Evolutionary conservation across 2,113 vertebrate species (phyloP), one percentile per base, ranked within the genome.

Genomic region (Plestiodon gilberti): DNA sequence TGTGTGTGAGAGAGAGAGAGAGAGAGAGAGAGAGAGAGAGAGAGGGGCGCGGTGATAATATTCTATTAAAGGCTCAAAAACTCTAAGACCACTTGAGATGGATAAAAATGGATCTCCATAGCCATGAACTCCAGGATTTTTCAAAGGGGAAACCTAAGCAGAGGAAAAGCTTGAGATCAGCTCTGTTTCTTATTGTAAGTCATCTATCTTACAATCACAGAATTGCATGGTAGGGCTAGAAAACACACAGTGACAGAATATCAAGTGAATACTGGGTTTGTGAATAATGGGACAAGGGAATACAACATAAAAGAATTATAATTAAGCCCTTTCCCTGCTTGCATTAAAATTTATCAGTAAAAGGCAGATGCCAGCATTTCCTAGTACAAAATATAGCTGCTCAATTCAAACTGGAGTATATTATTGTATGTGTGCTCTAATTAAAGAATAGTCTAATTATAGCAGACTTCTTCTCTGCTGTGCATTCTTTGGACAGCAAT

Each of bases 281-380:
- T 73, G 38, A 71, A 80, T 62, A 73, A 80, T 80, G 55, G 30
- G 67, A 62, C 28, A 52, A 38, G 71, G 43, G 40, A 30, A 79
- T 33, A 71, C 9, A 35, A 74, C 59, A 80, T 74, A 62, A 38
- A 87, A 61, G 17, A 74, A 81, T 64, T 52, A 81, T 38, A 81
- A 87, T 74, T 30, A 65, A 81, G 43, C 17, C 59, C 52, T 52
- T 20, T 18, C 30, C 28, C 17, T 62, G 30, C 43, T 33, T 55
- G 55, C 61, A 74, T 75, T 81, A 87, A 59, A 78, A 69, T 78
- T 78, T 70, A 85, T 78, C 75, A 85, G 78, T 55, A 81, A 81
- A 86, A 75, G 85, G 59, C 78, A 81, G 70, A 33, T 74, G 43
- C 35, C 65, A 71, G 55, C 38, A 75, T 81, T 81, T 71, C 62